Evolutionary conservation across 2,113 vertebrate species (phyloP), one percentile per base, ranked within the genome.

Genomic region (Cathartes aura): DNA sequence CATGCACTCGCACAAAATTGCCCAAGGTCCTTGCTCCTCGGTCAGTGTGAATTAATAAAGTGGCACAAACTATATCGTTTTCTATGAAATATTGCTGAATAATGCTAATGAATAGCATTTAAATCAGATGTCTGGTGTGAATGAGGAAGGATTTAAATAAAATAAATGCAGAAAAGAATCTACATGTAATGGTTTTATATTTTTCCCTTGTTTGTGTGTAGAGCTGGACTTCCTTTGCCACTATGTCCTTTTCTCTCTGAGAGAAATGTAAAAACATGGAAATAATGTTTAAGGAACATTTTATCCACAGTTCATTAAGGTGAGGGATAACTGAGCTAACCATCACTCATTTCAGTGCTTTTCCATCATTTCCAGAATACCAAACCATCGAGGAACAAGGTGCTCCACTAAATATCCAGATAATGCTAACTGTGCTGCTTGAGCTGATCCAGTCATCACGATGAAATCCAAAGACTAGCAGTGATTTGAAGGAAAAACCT

Each of bases 1-100:
- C 26, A 4, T 43, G 29, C 4, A 34, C 16, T 75, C 27, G 20
- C 23, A 22, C 6, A 18, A 89, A 80, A 56, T 20, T 52, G 5
- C 36, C 8, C 36, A 10, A 7, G 14, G 34, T n/a, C 23, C 26
- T 80, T 45, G 3, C 3, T 74, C 36, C 8, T 80, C 22, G 4
- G 5, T 3, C 62, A 32, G 17, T 13, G 6, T 15, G 50, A 87
- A 6, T 6, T 58, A 24, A n/a, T 14, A 2, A 59, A 68, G 8
- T 18, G 48, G 8, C 9, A 27, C 9, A 6, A 87, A 18, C 14
- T 9, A 2, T 8, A 5, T 2, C 0, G 2, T 36, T 52, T 75
- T 18, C 32, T n/a, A 22, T 6, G n/a, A n/a, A 60, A 71, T 71
- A 34, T 21, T 85, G 27, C 6, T 48, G 26, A 62, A 40, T 23